phyloP scores from a whole-genome alignment of 2,888 invertebrate genomes.

The Brachyopa scutellaris region DNA sequence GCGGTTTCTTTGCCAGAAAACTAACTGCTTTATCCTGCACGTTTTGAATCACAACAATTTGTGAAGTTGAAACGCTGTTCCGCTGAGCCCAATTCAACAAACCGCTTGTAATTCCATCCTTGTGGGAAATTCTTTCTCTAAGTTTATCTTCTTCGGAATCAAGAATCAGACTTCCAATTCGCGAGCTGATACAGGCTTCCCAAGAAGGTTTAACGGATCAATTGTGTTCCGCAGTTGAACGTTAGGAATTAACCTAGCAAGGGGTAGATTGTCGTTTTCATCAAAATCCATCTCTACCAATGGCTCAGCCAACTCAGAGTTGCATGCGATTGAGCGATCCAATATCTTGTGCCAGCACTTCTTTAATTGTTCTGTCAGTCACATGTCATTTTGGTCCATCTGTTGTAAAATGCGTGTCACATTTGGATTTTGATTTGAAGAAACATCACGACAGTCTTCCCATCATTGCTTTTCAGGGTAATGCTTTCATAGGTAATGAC shows the following conservation, averaged over 20 bases:
- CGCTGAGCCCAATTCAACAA: neutral
- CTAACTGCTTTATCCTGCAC: neutral
- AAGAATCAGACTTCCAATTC: neutral
- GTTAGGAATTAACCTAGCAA: neutral
- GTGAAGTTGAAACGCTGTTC: neutral
- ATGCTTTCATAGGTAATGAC: no score
- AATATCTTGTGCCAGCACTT: neutral
- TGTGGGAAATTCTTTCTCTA: no score
- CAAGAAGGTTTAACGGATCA: neutral
- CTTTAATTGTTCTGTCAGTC: neutral
- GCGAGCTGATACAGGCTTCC: neutral
- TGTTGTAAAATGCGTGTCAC: no score
- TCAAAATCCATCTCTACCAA: neutral
- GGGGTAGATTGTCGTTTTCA: neutral
- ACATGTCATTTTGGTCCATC: no score
- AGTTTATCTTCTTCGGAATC: conserved; percentile 3
- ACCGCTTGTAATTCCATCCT: neutral
- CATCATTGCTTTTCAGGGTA: no score
- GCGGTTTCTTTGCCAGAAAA: no score
- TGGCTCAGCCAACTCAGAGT: neutral
- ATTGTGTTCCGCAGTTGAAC: neutral
- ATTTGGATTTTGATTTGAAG: no score
- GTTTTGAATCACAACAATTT: neutral
- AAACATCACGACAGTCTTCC: no score
- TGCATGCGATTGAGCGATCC: neutral